Base-by-base conservation (phyloP, 2,888 invertebrate species). In the Polydrusus pterygomalis region DNA sequence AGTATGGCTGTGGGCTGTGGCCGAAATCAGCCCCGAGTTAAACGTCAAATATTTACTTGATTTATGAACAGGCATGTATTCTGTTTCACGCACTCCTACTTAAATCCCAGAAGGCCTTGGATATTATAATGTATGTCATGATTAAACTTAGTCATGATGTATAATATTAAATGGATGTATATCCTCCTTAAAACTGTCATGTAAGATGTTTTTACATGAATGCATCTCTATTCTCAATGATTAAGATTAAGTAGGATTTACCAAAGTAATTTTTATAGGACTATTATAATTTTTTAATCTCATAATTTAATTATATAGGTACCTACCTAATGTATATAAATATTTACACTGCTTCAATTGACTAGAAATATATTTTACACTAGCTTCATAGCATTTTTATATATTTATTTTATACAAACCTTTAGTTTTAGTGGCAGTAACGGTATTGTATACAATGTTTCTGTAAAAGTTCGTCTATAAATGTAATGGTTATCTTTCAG, bases 181-280 rank as follows among this genome's bases (percentile, higher is more conserved):
- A 20, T 70, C 62, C 47, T 13, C 70, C 49, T 30, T 70, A 34
- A 70, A 62, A 15, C 60, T 58, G 58, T 17, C 67, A 34, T 67
- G 11, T 9, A 65, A 49, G 9, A 34, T 60, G 10, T 40, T 60
- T 51, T n/a, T n/a, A 30, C 7, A 64, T 7, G 30, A 69, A 49
- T 60, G 45, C 43, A 49, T 62, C 54, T 69, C 70, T 64, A 45
- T 73, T 58, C 62, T 74, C 25, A 75, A 60, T 65, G 62, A 49
- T 38, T 74, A 74, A 74, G 47, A 38, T 70, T 74, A 74, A 70
- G 69, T 77, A 77, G 74, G 77, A 70, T 76, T 74, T 77, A 77
- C 77, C 77, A 77, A 77, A 77, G 74, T 70, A 77, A 74, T 67
- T 77, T 77, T 74, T 70, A 70, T 74, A 77, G 70, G 60, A 68